Evolutionary conservation across 2,888 invertebrate species (phyloP), one percentile per base, ranked within the genome.

Genomic region (Drosophila merina): DNA sequence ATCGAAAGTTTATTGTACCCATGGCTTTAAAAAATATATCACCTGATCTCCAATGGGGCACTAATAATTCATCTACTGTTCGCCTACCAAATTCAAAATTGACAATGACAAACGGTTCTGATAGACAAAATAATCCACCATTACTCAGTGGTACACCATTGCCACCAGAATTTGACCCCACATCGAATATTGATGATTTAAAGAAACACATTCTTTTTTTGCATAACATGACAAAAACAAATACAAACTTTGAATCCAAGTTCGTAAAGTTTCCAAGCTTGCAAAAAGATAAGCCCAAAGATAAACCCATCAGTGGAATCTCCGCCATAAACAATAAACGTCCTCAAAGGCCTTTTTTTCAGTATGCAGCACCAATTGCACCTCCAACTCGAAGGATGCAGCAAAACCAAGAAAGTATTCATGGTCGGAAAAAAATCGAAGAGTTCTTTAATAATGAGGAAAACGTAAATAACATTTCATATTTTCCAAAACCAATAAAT

Each of bases 211-310:
- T 92, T 49, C 81, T 92, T 12, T 92, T 91, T 72, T 71, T 92
- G 54, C 92, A 92, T 63, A 92, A 92, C 70, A 87, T 91, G 64
- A 92, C 91, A 6, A 91, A 92, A 71, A 91, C 90, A 36, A 91
- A 92, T 68, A 90, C 88, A 56, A 90, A 88, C 59, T 92, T 92
- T 55, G 91, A 92, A 67, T 91, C 91, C 3, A 92, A 92, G 74
- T 92, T 92, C 72, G 92, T 92, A 10, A 91, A 92, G 1, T 92
- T 92, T 52, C 92, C 92, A 6, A 92, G 90, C 66, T 73, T 92
- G 25, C 90, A 91, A 55, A 90, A 90, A 49, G 89, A 91, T 10
- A 86, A 88, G 33, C 62, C 72, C 9, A 82, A 6, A 77, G 30
- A 20, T 20, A 20, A 20, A 20, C 76, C 66, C 38, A 57, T 72